Conservation (phyloP, 2,888 invertebrate species). For the Calliphora vomitoria region DNA sequence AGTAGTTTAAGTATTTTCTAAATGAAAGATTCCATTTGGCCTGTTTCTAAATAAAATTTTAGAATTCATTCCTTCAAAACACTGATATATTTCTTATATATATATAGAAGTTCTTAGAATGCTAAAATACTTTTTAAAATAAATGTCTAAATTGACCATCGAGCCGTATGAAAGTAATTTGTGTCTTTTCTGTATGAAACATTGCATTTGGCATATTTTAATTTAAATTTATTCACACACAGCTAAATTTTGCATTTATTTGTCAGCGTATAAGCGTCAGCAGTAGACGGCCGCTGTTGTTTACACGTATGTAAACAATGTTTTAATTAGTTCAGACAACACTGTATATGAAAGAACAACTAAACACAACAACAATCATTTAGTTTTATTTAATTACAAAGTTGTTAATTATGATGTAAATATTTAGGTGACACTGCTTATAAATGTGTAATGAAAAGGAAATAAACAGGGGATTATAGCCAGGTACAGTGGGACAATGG, state of each 20-base stretch:
- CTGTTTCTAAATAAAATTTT: no score
- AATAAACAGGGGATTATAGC: background rate
- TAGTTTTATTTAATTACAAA: constrained; percentile 14
- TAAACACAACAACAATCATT: background rate
- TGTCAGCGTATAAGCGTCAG: background rate
- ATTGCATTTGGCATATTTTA: constrained; percentile 78
- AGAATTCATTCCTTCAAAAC: background rate
- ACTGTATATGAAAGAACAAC: constrained; percentile 19
- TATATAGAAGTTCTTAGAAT: background rate
- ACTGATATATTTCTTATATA: background rate
- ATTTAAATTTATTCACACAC: constrained; percentile 18
- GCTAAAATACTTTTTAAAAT: constrained; percentile 18
- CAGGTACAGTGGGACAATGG: no score
- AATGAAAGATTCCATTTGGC: no score
- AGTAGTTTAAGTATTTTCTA: no score
- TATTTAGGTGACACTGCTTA: constrained; percentile 10
- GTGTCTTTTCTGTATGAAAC: constrained; percentile 79
- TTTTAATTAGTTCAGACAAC: constrained; percentile 39
- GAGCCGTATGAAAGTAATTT: constrained; percentile 77
- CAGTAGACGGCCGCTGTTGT: background rate
- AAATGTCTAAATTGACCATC: constrained; percentile 41
- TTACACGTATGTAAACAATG: constrained; percentile 21
- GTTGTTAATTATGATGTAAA: constrained; percentile 26
- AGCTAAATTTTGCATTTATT: constrained; percentile 49
- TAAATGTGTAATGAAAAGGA: background rate